phyloP scores from a whole-genome alignment of 2,888 invertebrate species.

The Leptinotarsa tumamoca region DNA sequence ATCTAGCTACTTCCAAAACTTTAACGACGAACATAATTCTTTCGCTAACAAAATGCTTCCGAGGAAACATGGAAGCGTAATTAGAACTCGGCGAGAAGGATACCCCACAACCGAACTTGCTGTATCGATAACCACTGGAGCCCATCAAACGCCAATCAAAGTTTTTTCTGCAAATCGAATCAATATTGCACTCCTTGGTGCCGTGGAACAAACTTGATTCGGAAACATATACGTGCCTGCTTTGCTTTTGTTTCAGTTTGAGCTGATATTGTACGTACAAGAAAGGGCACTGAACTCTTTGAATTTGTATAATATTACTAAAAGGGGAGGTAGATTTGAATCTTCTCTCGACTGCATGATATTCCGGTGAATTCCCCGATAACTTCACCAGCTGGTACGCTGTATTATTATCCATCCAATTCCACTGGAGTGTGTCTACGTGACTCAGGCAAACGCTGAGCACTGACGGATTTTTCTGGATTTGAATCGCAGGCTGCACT shows the following conservation, averaged over 20 bases:
- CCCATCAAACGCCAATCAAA: conserved; percentile 23
- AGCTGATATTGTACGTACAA: conserved; percentile 21
- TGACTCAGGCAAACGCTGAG: not conserved
- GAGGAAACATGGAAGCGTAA: conserved; percentile 9
- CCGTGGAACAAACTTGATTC: conserved; percentile 13
- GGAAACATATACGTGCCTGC: not conserved
- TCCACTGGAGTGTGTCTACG: not conserved
- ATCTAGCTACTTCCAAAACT: conserved; percentile 7
- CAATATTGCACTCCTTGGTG: not conserved
- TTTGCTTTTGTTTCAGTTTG: conserved; percentile 10
- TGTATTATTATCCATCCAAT: not conserved
- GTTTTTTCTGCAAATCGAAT: conserved; percentile 20
- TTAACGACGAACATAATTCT: conserved; percentile 19
- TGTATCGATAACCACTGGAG: conserved; percentile 7
- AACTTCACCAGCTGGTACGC: not conserved
- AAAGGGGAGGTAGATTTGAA: too few species aligned
- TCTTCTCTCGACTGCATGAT: too few species aligned
- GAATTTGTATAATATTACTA: not conserved
- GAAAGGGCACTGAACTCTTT: not conserved
- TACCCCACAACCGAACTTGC: conserved; percentile 18
- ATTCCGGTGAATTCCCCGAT: not conserved
- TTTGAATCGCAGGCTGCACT: not conserved
- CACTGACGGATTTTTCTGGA: not conserved
- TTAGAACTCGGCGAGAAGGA: not conserved
- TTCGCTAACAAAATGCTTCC: not conserved